Base-by-base conservation (phyloP, 2,888 invertebrate species). In the Hoplodrina blanda region DNA sequence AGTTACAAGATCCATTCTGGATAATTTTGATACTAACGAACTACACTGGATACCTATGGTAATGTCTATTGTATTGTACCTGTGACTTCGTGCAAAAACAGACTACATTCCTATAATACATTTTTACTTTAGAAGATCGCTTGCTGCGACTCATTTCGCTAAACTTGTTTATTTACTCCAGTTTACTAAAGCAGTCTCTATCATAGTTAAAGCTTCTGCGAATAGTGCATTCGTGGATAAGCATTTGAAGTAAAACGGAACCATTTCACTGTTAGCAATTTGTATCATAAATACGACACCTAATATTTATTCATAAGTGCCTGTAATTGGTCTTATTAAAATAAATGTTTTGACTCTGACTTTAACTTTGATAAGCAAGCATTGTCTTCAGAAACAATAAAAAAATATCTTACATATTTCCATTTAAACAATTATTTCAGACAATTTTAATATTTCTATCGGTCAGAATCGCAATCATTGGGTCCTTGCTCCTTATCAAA, bases 401-500 rank as follows among this genome's bases (percentile, higher is more conserved):
- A 44, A 41, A 57, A 46, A 44, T 25, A 44, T 25, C 19, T 41
- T 11, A 25, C 15, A 30, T n/a, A 30, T 44, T 63, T 49, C 10
- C 25, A 73, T 75, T 73, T 52, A 66, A 19, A n/a, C 33, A 37
- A 64, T 69, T 61, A 59, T 44, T 65, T 37, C 30, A 41, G 11
- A 59, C 37, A 41, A 61, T 72, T 73, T 55, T 52, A 67, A 73
- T 17, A 55, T 49, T 66, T 30, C 37, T 62, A 53, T 62, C 46
- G 61, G 60, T 80, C 68, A 78, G 83, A 81, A 76, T 66, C 59
- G 55, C 70, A 75, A 80, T 78, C 81, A 70, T 78, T 82, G 79
- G 69, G 65, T 65, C 74, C 79, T 85, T 87, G 17, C 66, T 25
- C 50, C 66, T 25, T 75, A 88, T 86, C 87, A 87, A 84, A 90